These are phyloP conservation scores for Herminia tarsipennalis DNA, from an alignment of 2,888 invertebrate species.

Conservation along the genomic window DNA sequence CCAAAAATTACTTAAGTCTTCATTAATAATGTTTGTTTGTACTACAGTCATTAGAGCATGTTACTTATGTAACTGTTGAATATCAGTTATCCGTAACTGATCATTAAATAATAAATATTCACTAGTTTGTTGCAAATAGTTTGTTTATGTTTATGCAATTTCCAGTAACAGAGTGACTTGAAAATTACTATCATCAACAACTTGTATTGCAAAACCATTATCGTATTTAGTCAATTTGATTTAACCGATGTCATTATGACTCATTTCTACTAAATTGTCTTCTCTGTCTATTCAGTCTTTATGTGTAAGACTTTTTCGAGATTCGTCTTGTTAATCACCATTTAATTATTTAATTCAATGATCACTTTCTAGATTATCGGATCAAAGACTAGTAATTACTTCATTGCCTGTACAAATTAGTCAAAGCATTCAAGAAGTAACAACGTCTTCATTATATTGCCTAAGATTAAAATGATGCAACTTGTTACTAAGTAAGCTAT, in stretches of 20 bases:
- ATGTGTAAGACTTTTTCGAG: too few relatives aligned
- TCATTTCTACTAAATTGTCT: not conserved
- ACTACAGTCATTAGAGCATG: slow-evolving; percentile 20
- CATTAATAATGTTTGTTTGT: not conserved
- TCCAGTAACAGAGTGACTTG: slow-evolving; percentile 20
- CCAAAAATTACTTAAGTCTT: not conserved
- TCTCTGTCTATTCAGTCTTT: not conserved
- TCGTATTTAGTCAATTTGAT: slow-evolving; percentile 2
- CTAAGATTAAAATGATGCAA: too few relatives aligned
- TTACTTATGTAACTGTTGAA: slow-evolving; percentile 28
- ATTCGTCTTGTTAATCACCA: too few relatives aligned
- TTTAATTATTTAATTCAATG: too few relatives aligned
- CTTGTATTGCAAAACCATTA: slow-evolving; percentile 11
- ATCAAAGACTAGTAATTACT: too few relatives aligned
- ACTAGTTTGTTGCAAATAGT: slow-evolving; percentile 26
- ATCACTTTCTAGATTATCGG: too few relatives aligned
- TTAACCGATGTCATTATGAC: not conserved
- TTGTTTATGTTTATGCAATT: slow-evolving; percentile 25
- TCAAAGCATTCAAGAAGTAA: too few relatives aligned
- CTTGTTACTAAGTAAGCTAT: too few relatives aligned
- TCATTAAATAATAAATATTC: slow-evolving; percentile 26
- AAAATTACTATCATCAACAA: slow-evolving; percentile 24
- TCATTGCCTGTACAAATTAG: too few relatives aligned
- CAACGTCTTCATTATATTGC: too few relatives aligned
- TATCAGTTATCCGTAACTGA: slow-evolving; percentile 14